Evolutionary conservation across 1,140 invertebrate species (phyloP).

Genomic region (Aphelenchoides fujianensis): DNA sequence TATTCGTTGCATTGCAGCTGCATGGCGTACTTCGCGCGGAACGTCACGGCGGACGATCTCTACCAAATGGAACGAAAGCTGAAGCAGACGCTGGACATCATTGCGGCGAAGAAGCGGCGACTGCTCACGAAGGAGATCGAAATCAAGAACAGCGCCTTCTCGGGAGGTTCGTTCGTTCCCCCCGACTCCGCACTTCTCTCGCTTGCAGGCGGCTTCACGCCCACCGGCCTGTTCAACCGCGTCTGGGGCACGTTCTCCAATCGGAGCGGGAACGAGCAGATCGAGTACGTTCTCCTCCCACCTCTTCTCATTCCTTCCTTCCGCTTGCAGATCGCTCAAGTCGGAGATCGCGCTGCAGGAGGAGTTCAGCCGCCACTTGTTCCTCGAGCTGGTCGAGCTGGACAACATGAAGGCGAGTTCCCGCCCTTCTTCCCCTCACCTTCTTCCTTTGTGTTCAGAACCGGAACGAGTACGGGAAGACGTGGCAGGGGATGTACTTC

Average conservation of each 20-base stretch:
- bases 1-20: constrained; percentile 66
- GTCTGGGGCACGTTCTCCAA: constrained; percentile 43
- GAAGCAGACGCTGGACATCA: constrained; percentile 92
- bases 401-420: constrained; percentile 76
- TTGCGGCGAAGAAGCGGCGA: constrained; percentile 90
- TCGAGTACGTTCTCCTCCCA: constrained; percentile 21
- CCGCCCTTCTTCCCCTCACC: too few species aligned
- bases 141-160: constrained; percentile 47
- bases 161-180: too few species aligned
- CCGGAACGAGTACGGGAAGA: constrained; percentile 83
- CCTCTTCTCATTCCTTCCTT: neutral
- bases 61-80: constrained; percentile 82
- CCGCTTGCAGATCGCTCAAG: constrained; percentile 66
- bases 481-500: constrained; percentile 96
- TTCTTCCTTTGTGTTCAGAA: too few species aligned
- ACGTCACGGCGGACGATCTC: constrained; percentile 83
- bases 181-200: too few species aligned
- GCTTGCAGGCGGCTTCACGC: too few species aligned
- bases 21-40: constrained; percentile 95
- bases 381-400: constrained; percentile 89
- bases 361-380: constrained; percentile 86
- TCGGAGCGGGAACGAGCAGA: constrained; percentile 20
- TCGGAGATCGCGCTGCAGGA: constrained; percentile 83
- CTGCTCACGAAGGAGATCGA: constrained; percentile 53
- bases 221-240: constrained; percentile 47